These are phyloP conservation scores for Girardinichthys multiradiatus DNA, from an alignment of 2,113 vertebrate species.

Conservation along the genomic window DNA sequence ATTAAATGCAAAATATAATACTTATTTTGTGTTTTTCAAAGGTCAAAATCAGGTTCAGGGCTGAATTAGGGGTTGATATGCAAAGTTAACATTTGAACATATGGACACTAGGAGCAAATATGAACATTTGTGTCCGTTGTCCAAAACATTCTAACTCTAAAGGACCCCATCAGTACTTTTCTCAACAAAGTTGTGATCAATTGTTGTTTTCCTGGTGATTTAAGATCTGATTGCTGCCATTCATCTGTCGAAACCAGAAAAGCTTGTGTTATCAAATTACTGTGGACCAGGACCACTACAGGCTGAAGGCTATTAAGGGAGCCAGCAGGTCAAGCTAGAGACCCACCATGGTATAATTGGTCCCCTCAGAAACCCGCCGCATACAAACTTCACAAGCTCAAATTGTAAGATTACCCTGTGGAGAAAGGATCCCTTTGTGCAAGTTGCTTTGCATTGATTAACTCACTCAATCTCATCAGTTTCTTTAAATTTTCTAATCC, in stretches of 20 bases:
- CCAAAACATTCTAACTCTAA: background rate
- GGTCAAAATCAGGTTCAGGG: slow-evolving; percentile 19
- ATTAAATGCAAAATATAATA: slow-evolving; percentile 19
- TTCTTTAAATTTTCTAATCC: slow-evolving; percentile 49
- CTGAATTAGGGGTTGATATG: background rate
- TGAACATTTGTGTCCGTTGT: background rate
- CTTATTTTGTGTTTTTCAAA: slow-evolving; percentile 17
- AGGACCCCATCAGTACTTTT: background rate
- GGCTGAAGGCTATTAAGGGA: slow-evolving; percentile 60
- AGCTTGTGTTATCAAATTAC: slow-evolving; percentile 50
- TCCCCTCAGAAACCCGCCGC: slow-evolving; percentile 55
- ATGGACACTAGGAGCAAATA: background rate
- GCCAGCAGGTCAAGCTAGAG: slow-evolving; percentile 57
- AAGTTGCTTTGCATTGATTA: slow-evolving; percentile 67
- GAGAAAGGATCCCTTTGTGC: slow-evolving; percentile 56
- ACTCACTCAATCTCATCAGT: slow-evolving; percentile 66
- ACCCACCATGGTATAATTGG: slow-evolving; percentile 68
- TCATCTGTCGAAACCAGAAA: slow-evolving; percentile 41
- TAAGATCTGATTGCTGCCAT: slow-evolving; percentile 33
- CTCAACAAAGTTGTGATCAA: background rate
- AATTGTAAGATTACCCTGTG: slow-evolving; percentile 56
- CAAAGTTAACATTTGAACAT: background rate
- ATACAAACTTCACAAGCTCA: slow-evolving; percentile 54
- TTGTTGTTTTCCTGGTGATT: slow-evolving; percentile 10
- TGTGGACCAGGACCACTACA: slow-evolving; percentile 62